Evolutionary conservation across 2,797 vertebrate species (phyloP).

Genomic region (Acridotheres tristis): DNA sequence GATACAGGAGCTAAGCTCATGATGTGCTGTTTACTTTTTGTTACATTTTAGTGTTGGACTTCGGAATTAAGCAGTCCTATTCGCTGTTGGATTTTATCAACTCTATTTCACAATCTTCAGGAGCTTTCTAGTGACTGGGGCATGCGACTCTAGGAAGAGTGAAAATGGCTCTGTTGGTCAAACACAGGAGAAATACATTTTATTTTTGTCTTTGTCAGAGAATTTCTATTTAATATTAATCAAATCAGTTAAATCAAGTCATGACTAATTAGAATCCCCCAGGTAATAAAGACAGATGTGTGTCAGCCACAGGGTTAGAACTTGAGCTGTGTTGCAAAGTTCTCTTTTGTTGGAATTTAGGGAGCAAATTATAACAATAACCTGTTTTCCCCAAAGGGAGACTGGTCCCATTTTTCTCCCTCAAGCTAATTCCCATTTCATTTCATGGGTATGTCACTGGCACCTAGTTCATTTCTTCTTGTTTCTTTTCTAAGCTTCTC

Average conservation of each 20-base stretch:
- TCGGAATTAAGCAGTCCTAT: not conserved
- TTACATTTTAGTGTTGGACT: not conserved
- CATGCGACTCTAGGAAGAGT: not conserved
- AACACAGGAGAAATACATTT: not conserved
- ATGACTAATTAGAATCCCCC: not conserved
- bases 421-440: not conserved
- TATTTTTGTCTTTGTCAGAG: not conserved
- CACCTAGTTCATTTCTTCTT: not conserved
- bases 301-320: not conserved
- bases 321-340: not conserved
- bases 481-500: not conserved
- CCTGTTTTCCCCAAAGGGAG: not conserved
- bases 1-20: not conserved
- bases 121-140: not conserved
- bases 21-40: not conserved
- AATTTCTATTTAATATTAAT: not conserved
- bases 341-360: not conserved
- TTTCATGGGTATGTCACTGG: not conserved
- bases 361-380: not conserved
- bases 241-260: not conserved
- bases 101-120: not conserved
- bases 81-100: not conserved
- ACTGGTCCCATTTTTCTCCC: not conserved
- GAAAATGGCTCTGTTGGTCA: not conserved
- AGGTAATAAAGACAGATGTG: not conserved